phyloP scores from a whole-genome alignment of 2,797 vertebrate species.

The Poecilia wingei region DNA sequence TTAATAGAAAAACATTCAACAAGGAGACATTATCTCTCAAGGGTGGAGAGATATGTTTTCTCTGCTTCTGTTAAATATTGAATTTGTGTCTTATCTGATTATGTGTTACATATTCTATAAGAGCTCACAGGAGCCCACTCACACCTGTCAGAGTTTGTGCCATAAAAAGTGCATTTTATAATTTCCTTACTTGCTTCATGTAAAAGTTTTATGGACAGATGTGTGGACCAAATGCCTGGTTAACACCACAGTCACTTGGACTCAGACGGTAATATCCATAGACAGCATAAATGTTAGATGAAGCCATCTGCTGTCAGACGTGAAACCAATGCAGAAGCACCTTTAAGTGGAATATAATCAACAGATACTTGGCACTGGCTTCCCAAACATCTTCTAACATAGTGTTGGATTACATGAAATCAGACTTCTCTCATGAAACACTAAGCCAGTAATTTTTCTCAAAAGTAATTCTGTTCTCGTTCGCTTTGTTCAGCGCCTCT shows the following conservation, averaged over 20 bases:
- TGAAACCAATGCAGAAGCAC: slow-evolving; percentile 9
- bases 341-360: slow-evolving; percentile 4
- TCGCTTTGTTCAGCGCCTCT: not conserved
- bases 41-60: slow-evolving; percentile 36
- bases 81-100: slow-evolving; percentile 49
- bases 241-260: not conserved
- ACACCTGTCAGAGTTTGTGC: slow-evolving; percentile 6
- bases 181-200: not conserved
- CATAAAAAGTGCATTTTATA: slow-evolving; percentile 17
- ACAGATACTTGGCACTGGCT: not conserved
- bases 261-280: not conserved
- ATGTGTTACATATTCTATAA: slow-evolving; percentile 29
- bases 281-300: slow-evolving; percentile 1
- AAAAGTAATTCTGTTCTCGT: not conserved
- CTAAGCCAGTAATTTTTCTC: slow-evolving; percentile 7
- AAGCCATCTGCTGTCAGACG: slow-evolving; percentile 2
- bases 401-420: slow-evolving; percentile 5
- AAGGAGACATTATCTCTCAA: slow-evolving; percentile 60
- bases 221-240: not conserved
- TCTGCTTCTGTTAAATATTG: slow-evolving; percentile 59
- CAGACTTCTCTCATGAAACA: not conserved
- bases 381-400: slow-evolving; percentile 5
- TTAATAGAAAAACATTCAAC: slow-evolving; percentile 59
- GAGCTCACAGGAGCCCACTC: slow-evolving; percentile 10
- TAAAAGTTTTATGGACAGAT: not conserved